Percentiles rank a stretch among this genome's conserved stretches.
These are phyloP conservation scores for Poecilia picta DNA, from an alignment of 2,797 vertebrate species.

Conservation along the genomic window DNA sequence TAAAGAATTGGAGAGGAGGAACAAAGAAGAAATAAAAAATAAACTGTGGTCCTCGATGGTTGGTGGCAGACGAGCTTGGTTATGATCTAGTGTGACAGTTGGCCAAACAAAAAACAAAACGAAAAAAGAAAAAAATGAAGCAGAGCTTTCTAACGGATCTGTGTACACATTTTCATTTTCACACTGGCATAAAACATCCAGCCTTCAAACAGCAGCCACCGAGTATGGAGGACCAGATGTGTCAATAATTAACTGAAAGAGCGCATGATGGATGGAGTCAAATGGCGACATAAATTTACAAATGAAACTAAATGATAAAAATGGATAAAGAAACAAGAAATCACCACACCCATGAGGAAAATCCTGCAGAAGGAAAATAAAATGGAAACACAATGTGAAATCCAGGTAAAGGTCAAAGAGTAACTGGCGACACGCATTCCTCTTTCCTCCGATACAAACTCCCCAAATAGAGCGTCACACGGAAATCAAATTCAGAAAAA, in stretches of 20 bases:
- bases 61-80: slow-evolving; percentile 45
- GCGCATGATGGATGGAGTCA: slow-evolving; percentile 47
- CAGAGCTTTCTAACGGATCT: slow-evolving; percentile 27
- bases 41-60: slow-evolving; percentile 63
- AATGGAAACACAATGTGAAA: slow-evolving; percentile 23
- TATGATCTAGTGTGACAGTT: slow-evolving; percentile 29
- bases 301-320: slow-evolving; percentile 23
- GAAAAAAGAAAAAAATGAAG: slow-evolving; percentile 21
- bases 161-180: slow-evolving; percentile 18
- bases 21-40: slow-evolving; percentile 7
- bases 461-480: background rate
- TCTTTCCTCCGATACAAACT: background rate
- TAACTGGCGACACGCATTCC: background rate
- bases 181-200: slow-evolving; percentile 14
- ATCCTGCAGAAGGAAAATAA: slow-evolving; percentile 42
- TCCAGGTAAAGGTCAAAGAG: slow-evolving; percentile 37
- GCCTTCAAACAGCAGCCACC: slow-evolving; percentile 41
- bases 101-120: slow-evolving; percentile 4
- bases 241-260: slow-evolving; percentile 30
- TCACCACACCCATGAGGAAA: slow-evolving; percentile 38
- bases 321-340: slow-evolving; percentile 32
- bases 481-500: slow-evolving; percentile 10
- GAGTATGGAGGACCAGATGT: slow-evolving; percentile 54
- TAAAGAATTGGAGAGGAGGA: slow-evolving; percentile 50
- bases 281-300: slow-evolving; percentile 46